Base-by-base conservation (phyloP, 1,140 invertebrate species). In the Amyelois transitella region DNA sequence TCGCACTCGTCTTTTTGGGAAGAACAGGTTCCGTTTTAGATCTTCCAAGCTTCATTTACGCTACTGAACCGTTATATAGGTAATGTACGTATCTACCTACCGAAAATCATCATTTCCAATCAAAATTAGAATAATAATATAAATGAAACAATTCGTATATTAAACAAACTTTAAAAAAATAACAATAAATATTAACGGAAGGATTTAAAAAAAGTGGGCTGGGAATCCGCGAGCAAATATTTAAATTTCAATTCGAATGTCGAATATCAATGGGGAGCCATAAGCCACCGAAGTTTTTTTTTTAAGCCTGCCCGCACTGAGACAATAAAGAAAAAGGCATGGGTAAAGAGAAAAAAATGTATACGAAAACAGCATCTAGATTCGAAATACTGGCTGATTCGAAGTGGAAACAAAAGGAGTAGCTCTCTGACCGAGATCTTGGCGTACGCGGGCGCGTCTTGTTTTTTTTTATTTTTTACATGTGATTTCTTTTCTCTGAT, bases 261-360 rank as follows among this genome's bases (percentile, higher is more conserved):
- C 79, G 81, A 81, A 87, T 87, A 87, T 87, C 83, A 87, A 87
- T 87, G 83, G 80, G 77, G 81, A 83, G 80, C 83, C 83, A 86
- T 86, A 86, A 86, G 83, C 81, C 83, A 84, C 81, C 81, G 77
- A 72, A 64, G 61, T 69, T 74, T 77, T 69, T 59, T 72, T 82
- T 69, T 81, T 79, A 77, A 71, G 61, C 67, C 66, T 75, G 73
- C 68, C 70, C 69, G 80, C 72, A 77, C 80, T 77, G 79, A 79
- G 83, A 85, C 81, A 85, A 85, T 85, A 87, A 87, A 86, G 83
- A 86, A 85, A 85, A 85, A 83, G 78, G 72, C 69, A 77, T 62
- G 64, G 66, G 64, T 58, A 78, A 81, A 77, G 77, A 71, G 71
- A 73, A 81, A 78, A 80, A 75, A 77, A 75, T 66, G 71, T 21